Evolutionary conservation across 2,797 vertebrate species (phyloP), one percentile per base, ranked within the genome.

Genomic region (Pogoniulus pusillus): DNA sequence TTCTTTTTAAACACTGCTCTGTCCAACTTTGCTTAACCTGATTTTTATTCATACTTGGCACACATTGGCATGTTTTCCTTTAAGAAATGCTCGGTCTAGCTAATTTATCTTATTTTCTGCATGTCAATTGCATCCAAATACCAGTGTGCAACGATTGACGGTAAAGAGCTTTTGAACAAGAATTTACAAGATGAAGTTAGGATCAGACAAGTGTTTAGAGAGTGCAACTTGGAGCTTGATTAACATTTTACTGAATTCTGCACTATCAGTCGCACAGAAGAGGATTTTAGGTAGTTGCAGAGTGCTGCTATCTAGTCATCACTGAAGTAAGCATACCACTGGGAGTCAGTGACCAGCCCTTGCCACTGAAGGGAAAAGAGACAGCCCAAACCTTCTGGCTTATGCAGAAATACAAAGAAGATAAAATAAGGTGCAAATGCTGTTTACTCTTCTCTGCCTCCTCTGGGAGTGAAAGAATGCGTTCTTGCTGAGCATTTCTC

Each of bases 31-130:
- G n/a, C 41, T 85, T 81, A 62, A 58, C 54, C 11, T 62, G 32
- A 30, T 68, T 81, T 84, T 89, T 91, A 89, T 80, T 90, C 74
- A 74, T 82, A 80, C 78, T 57, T 76, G 12, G 86, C 37, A 90
- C 45, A 82, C 11, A 34, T 17, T 37, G 19, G 59, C 65, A 80
- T 54, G 8, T 79, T 85, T 93, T 90, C 17, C 45, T 72, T 54
- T 54, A 86, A 51, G 53, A 78, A 78, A 53, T 70, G n/a, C 23
- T 77, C 4, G 12, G 19, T 64, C 6, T 54, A 76, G n/a, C 3
- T 73, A 70, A 82, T 60, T 79, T 49, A 29, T 26, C 12, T 90
- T 53, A 34, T 80, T 87, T 93, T 84, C 49, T 74, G 10, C 30
- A 51, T 47, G 16, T 24, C 49, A 47, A 49, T 11, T 51, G 16